A percentile compares a stretch with the other conserved stretches of the same genome.
Conservation (phyloP, 2,113 vertebrate genomes). For the Pseudonaja textilis region DNA sequence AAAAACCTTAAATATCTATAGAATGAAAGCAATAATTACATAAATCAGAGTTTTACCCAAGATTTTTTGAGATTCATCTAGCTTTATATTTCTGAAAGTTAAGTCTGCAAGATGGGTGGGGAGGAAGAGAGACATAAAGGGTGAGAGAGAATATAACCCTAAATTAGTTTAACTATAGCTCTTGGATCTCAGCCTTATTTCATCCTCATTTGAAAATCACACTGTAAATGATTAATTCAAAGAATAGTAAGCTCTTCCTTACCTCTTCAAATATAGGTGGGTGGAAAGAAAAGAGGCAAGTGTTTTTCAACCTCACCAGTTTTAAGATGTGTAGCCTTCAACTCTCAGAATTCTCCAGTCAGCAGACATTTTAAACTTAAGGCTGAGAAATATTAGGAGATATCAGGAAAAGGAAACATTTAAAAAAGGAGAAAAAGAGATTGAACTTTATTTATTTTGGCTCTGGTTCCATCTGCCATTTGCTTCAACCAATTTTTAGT, state of each 20-base stretch:
- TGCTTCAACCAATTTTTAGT: neutral
- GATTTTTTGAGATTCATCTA: neutral
- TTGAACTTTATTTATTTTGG: neutral
- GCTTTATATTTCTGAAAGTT: neutral
- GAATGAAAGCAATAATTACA: neutral
- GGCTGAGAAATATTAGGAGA: neutral
- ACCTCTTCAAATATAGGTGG: neutral
- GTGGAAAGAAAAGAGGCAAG: neutral
- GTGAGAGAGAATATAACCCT: neutral
- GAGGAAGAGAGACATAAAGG: neutral
- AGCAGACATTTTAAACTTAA: neutral
- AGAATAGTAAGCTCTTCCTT: neutral
- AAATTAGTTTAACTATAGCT: neutral
- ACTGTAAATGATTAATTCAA: neutral
- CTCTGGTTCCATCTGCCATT: neutral
- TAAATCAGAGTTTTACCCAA: neutral
- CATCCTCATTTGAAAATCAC: neutral
- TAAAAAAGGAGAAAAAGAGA: neutral
- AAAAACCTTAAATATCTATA: neutral
- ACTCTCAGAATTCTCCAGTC: neutral
- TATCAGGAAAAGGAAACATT: neutral
- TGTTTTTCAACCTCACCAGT: neutral
- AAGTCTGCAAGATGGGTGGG: neutral
- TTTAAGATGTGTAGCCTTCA: neutral
- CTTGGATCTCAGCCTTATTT: neutral